These are phyloP conservation scores for Syngnathus floridae DNA, from an alignment of 2,113 vertebrate species.

Conservation along the genomic window DNA sequence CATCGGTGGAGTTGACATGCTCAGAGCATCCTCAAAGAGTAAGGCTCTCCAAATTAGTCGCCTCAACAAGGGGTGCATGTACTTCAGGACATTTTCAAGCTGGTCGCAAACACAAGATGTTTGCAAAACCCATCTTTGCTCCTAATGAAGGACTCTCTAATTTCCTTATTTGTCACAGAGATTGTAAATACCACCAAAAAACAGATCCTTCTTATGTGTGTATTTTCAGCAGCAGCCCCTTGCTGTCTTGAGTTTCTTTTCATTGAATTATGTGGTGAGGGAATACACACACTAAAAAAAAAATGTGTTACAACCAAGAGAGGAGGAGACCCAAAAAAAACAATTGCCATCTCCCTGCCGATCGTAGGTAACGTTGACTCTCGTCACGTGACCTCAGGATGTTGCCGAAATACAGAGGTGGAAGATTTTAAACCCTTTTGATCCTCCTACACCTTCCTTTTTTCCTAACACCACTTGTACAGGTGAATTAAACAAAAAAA, in stretches of 20 bases:
- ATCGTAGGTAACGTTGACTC: constrained; percentile 40
- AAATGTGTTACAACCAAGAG: constrained; percentile 59
- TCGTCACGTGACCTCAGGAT: constrained; percentile 60
- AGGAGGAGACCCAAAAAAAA: constrained; percentile 3
- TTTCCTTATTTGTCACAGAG: constrained; percentile 75
- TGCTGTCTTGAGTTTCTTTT: constrained; percentile 61
- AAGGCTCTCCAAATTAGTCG: constrained; percentile 52
- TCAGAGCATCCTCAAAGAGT: constrained; percentile 66
- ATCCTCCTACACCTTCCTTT: constrained; percentile 36
- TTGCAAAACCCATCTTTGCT: constrained; percentile 63
- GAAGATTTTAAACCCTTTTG: constrained; percentile 59
- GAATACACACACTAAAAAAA: constrained; percentile 73
- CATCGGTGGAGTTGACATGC: constrained; percentile 70
- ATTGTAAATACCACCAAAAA: constrained; percentile 77
- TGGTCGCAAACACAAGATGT: constrained; percentile 61
- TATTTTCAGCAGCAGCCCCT: constrained; percentile 62
- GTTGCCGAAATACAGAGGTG: constrained; percentile 55
- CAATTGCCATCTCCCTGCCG: constrained; percentile 2
- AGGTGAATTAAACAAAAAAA: constrained; percentile 66
- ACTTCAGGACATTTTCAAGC: constrained; percentile 58
- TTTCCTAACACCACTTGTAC: constrained; percentile 67
- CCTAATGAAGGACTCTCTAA: constrained; percentile 49
- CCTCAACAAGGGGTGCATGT: constrained; percentile 51
- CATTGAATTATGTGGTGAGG: constrained; percentile 54
- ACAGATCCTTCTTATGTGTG: constrained; percentile 59